These are phyloP conservation scores for Philonicus albiceps DNA, from an alignment of 2,888 invertebrate genomes.

Conservation along the genomic window DNA sequence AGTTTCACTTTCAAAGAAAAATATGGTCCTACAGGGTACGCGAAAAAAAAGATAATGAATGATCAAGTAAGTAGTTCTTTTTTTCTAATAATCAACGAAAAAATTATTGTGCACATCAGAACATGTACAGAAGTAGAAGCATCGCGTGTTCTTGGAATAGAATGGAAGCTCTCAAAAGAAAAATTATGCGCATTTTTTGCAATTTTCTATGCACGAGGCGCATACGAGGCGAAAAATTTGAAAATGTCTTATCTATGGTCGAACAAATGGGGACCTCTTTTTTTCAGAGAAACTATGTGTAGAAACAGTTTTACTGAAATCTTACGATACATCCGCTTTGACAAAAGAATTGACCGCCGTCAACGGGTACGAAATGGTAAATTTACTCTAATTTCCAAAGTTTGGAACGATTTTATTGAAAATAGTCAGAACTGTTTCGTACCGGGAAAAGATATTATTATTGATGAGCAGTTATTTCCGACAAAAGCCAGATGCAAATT, in stretches of 20 bases:
- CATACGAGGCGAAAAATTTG: slow-evolving; percentile 10
- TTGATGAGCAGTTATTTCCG: too few species aligned
- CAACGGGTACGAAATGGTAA: too few species aligned
- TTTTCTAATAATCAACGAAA: background rate
- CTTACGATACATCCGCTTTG: background rate
- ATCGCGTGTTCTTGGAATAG: background rate
- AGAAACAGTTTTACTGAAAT: background rate
- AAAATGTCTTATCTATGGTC: slow-evolving; percentile 9
- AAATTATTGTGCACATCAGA: too few species aligned
- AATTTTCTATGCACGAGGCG: background rate
- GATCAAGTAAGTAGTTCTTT: background rate
- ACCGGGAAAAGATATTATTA: too few species aligned
- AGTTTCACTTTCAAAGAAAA: too few species aligned
- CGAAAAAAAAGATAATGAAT: background rate
- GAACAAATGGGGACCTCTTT: slow-evolving; percentile 1
- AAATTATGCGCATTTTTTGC: background rate
- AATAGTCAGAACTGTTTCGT: background rate
- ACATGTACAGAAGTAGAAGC: background rate
- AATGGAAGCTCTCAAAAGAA: background rate
- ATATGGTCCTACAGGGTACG: too few species aligned
- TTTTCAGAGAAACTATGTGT: slow-evolving; percentile 1
- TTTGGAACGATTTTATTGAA: slow-evolving; percentile 3
- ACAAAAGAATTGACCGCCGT: background rate
- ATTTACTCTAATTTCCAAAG: background rate
- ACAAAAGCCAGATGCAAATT: too few species aligned